Evolutionary conservation across 2,888 invertebrate species (phyloP).

Genomic region (Orchestes rusci): DNA sequence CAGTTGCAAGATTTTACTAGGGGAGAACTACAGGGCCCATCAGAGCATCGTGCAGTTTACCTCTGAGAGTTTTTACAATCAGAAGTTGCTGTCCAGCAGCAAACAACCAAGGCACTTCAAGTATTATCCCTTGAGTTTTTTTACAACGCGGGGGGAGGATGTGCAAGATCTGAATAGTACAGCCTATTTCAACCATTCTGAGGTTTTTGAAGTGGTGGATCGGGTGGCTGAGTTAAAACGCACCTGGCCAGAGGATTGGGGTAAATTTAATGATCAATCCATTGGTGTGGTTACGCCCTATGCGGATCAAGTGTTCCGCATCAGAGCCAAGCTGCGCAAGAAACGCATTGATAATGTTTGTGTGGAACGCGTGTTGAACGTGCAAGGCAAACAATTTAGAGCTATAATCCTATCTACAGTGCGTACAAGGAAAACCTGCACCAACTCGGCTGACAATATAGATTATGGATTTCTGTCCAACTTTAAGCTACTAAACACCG

Average conservation of each 20-base stretch:
- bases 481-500: conserved; percentile 73
- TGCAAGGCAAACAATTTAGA: conserved; percentile 82
- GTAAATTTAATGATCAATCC: conserved; percentile 64
- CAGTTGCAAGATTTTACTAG: conserved; percentile 70
- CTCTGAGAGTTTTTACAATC: conserved; percentile 74
- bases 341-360: conserved; percentile 66
- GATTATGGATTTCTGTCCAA: conserved; percentile 80
- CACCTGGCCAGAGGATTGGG: conserved; percentile 70
- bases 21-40: conserved; percentile 79
- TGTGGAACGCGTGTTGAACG: conserved; percentile 76
- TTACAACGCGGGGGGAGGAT: conserved; percentile 72
- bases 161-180: conserved; percentile 71
- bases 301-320: conserved; percentile 70
- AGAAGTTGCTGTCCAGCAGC: conserved; percentile 65
- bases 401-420: conserved; percentile 76
- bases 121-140: conserved; percentile 71
- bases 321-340: conserved; percentile 68
- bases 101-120: conserved; percentile 62
- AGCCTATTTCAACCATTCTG: conserved; percentile 74
- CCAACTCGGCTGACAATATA: conserved; percentile 52
- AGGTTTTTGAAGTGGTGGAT: conserved; percentile 68
- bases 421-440: conserved; percentile 66
- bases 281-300: conserved; percentile 84
- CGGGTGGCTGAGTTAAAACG: conserved; percentile 63
- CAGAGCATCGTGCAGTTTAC: conserved; percentile 75